phyloP scores from a whole-genome alignment of 2,113 vertebrate species.

The Porphyrio hochstetteri region DNA sequence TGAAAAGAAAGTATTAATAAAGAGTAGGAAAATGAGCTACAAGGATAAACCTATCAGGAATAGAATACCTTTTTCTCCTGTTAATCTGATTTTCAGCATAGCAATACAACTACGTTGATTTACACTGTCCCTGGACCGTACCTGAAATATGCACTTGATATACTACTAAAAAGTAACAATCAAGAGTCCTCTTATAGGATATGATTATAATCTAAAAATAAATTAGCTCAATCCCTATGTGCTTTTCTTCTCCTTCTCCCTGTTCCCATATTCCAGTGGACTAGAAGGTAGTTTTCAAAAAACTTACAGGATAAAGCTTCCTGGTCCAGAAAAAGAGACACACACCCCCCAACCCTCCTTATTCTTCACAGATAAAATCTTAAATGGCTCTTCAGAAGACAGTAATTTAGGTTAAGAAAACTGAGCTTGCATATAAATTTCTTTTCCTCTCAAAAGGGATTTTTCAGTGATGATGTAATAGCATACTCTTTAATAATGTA shows the following conservation, averaged over 20 bases:
- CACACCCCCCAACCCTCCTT: neutral
- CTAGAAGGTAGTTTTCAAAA: neutral
- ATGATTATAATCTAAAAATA: neutral
- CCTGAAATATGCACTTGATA: neutral
- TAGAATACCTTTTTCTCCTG: neutral
- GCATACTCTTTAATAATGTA: neutral
- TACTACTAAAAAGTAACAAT: neutral
- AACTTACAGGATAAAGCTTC: neutral
- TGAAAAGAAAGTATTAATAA: neutral
- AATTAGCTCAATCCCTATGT: neutral
- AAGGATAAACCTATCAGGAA: neutral
- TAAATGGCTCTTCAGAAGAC: neutral
- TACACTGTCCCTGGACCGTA: neutral
- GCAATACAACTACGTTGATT: neutral
- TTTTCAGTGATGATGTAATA: neutral
- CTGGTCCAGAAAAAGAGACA: neutral
- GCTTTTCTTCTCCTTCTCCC: neutral
- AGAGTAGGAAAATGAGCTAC: neutral
- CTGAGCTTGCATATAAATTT: neutral
- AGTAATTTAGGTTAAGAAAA: neutral
- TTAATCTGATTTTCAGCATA: neutral
- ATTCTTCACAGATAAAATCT: neutral
- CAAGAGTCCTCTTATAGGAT: neutral
- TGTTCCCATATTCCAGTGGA: neutral
- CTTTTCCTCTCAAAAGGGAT: neutral